Conservation (phyloP, 2,888 invertebrate genomes). For the Drosophila formosana region DNA sequence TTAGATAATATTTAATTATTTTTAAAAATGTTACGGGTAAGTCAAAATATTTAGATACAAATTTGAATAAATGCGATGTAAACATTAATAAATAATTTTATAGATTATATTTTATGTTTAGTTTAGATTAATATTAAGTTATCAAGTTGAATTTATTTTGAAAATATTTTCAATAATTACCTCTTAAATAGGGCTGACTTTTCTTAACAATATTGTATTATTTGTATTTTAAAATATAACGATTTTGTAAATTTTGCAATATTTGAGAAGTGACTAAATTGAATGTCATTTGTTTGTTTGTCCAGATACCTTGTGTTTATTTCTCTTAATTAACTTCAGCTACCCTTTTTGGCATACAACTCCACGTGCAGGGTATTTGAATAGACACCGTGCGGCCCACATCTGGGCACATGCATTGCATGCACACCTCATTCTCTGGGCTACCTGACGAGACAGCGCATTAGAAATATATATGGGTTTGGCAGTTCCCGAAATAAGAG, state of each 20-base stretch:
- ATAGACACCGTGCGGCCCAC: slow-evolving; percentile 43
- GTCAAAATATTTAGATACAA: no score
- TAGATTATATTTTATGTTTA: no score
- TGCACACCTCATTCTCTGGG: slow-evolving; percentile 69
- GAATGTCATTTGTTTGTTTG: no score
- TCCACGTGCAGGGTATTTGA: slow-evolving; percentile 24
- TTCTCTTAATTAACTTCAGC: background rate
- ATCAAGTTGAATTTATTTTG: background rate
- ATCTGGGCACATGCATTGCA: slow-evolving; percentile 58
- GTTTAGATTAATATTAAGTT: no score
- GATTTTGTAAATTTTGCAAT: no score
- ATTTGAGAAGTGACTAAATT: no score
- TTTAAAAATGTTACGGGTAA: no score
- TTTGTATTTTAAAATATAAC: no score
- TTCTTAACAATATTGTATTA: no score
- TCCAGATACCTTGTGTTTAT: background rate
- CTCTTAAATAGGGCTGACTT: no score
- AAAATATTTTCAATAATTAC: background rate
- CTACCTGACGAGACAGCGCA: slow-evolving; percentile 68
- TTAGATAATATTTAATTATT: no score
- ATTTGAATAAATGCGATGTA: no score
- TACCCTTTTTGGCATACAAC: background rate
- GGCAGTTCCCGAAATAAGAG: slow-evolving; percentile 60
- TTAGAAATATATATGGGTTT: slow-evolving; percentile 54
- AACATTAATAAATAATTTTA: background rate